These are phyloP conservation scores for Aproaerema taeniolella DNA, from an alignment of 2,888 invertebrate genomes.

Conservation along the genomic window DNA sequence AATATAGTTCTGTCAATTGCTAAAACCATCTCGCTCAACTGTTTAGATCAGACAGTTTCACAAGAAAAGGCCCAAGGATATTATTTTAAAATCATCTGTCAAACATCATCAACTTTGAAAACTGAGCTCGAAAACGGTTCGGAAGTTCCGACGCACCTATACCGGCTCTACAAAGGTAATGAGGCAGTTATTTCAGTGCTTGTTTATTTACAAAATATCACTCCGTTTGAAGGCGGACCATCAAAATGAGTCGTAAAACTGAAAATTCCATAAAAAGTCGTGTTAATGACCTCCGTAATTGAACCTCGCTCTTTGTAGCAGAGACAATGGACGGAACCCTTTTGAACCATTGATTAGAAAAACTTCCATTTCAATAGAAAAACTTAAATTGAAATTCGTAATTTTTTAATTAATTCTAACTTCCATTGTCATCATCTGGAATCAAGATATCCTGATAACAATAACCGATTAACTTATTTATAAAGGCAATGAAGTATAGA, in stretches of 20 bases:
- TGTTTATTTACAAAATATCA: conserved; percentile 78
- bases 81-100: conserved; percentile 11
- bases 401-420: conserved; percentile 7
- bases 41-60: too few relatives aligned
- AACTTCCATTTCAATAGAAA: conserved; percentile 18
- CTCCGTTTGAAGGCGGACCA: conserved; percentile 77
- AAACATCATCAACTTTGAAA: conserved; percentile 37
- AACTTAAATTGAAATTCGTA: conserved; percentile 19
- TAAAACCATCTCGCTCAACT: too few relatives aligned
- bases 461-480: too few relatives aligned
- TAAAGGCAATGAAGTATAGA: too few relatives aligned
- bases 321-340: conserved; percentile 67
- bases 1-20: too few relatives aligned
- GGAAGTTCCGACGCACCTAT: conserved; percentile 52
- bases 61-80: neutral
- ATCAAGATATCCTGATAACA: too few relatives aligned
- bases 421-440: neutral
- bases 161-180: conserved; percentile 74
- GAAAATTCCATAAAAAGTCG: conserved; percentile 76
- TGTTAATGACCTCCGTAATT: conserved; percentile 75
- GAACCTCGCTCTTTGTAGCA: conserved; percentile 66
- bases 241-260: conserved; percentile 74
- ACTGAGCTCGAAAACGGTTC: conserved; percentile 47
- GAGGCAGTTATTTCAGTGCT: conserved; percentile 72
- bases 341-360: conserved; percentile 54